phyloP scores from a whole-genome alignment of 2,113 vertebrate genomes.

The Cinclus mexicanus region DNA sequence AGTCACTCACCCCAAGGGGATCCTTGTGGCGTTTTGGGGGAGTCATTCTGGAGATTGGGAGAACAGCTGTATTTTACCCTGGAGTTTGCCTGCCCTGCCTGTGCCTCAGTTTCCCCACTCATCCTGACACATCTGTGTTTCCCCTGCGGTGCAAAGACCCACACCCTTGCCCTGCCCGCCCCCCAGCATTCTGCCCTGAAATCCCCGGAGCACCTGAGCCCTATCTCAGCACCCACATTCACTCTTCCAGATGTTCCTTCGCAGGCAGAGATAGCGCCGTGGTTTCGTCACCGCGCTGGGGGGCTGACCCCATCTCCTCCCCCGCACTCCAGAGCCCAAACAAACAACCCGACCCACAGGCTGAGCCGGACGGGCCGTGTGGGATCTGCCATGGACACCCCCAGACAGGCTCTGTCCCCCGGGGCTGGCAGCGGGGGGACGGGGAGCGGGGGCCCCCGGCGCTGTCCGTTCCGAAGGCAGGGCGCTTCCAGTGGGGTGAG shows the following conservation, averaged over 20 bases:
- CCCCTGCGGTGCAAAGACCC: background rate
- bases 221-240: background rate
- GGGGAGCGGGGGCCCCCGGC: background rate
- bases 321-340: background rate
- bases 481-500: background rate
- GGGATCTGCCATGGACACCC: background rate
- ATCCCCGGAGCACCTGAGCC: background rate
- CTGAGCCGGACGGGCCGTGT: background rate
- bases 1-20: background rate
- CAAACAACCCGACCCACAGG: background rate
- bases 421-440: accelerated
- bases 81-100: background rate
- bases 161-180: too few relatives aligned
- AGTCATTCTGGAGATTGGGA: background rate
- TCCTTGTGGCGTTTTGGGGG: background rate
- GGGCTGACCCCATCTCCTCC: background rate
- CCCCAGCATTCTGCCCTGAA: background rate
- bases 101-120: constrained; percentile 13
- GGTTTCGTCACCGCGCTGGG: background rate
- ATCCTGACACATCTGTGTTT: background rate
- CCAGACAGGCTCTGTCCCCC: background rate
- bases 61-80: background rate
- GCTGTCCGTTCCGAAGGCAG: background rate
- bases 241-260: constrained; percentile 29
- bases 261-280: background rate